A percentile compares a stretch with the other conserved stretches of the same genome.
Evolutionary conservation across 2,797 vertebrate species (phyloP).

Genomic region (Holocentrus rufus): DNA sequence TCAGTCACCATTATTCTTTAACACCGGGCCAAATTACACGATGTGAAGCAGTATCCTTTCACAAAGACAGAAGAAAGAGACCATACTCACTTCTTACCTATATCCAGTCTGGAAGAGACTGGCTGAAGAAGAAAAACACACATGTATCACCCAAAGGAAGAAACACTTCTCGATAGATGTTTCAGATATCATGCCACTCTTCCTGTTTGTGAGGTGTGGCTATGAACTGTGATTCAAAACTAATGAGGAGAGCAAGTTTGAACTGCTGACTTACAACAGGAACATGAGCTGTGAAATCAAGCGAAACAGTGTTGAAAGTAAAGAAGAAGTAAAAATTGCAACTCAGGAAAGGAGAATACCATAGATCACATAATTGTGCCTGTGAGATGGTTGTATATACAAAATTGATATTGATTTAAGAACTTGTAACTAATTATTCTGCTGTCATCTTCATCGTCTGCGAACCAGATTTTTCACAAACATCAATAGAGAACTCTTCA

Average conservation of each 20-base stretch:
- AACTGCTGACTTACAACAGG: conserved; percentile 25
- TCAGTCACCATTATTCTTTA: background rate
- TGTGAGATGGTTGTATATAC: background rate
- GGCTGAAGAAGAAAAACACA: background rate
- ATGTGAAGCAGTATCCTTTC: conserved; percentile 1
- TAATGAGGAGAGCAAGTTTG: conserved; percentile 19
- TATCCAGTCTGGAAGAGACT: background rate
- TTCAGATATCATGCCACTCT: conserved; percentile 20
- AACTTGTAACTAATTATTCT: conserved; percentile 16
- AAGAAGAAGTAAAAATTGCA: background rate
- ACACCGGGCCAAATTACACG: background rate
- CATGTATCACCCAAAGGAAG: background rate
- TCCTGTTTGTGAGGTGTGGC: conserved; percentile 9
- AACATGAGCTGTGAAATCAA: no score
- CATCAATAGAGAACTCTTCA: conserved; percentile 9
- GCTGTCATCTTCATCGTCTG: conserved; percentile 19
- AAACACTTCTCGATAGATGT: background rate
- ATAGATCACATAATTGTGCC: conserved; percentile 5
- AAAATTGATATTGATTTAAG: conserved; percentile 16
- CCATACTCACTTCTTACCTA: background rate
- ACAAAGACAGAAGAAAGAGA: conserved; percentile 1
- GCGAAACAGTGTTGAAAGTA: conserved; percentile 1
- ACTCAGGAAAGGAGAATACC: background rate
- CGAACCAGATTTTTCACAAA: background rate
- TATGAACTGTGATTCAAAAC: conserved; percentile 23